These are phyloP conservation scores for Onychostruthus taczanowskii DNA, from an alignment of 2,113 vertebrate genomes.

Conservation along the genomic window DNA sequence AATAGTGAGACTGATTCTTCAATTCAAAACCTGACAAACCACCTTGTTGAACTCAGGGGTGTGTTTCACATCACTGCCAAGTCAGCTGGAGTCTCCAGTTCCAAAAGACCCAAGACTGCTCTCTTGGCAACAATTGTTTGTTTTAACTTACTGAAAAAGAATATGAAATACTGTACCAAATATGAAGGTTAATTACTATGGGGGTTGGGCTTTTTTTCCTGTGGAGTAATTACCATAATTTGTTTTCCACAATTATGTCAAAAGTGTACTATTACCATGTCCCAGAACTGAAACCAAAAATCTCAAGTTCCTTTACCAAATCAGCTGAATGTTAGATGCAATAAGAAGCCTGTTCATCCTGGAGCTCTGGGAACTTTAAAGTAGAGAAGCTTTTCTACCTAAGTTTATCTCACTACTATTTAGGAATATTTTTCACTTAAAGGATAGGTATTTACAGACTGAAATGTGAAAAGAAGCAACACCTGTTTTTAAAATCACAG, in stretches of 20 bases:
- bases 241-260: background rate
- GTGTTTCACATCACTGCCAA: background rate
- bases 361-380: background rate
- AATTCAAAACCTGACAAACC: background rate
- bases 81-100: background rate
- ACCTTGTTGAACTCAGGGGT: background rate
- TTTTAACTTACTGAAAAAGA: background rate
- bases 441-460: background rate
- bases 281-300: background rate
- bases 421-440: background rate
- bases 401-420: background rate
- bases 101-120: background rate
- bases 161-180: background rate
- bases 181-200: background rate
- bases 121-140: background rate
- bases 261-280: background rate
- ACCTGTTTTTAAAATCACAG: background rate
- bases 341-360: background rate
- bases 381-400: background rate
- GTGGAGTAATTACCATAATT: background rate
- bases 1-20: background rate
- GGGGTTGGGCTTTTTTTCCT: rapidly evolving
- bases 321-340: background rate
- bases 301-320: background rate
- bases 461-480: background rate